phyloP scores from a whole-genome alignment of 2,888 invertebrate genomes.

The Amiota minor region DNA sequence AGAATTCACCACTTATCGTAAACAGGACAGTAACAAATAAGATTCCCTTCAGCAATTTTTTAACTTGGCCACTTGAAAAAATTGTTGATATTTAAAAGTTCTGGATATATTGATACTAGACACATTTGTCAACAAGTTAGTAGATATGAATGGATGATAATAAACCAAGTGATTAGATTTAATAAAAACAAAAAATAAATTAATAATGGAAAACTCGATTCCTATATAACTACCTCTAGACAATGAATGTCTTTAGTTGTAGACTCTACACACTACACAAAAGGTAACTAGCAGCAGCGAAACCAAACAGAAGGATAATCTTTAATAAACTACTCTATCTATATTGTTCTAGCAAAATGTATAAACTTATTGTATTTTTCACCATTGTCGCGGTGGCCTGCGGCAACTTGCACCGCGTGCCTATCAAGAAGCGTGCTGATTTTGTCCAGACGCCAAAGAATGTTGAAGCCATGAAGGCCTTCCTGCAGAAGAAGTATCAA shows the following conservation, averaged over 20 bases:
- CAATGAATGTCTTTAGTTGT: background rate
- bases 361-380: constrained; percentile 53
- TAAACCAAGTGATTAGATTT: background rate
- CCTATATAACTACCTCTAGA: background rate
- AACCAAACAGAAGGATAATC: background rate
- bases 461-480: constrained; percentile 37
- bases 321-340: background rate
- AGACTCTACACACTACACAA: background rate
- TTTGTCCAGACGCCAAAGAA: constrained; percentile 40
- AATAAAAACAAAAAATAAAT: background rate
- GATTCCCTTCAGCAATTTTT: no score
- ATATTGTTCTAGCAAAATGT: constrained; percentile 41
- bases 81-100: no score
- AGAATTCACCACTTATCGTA: no score
- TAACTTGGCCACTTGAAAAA: no score
- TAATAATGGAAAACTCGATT: no score
- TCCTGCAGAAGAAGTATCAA: constrained; percentile 49
- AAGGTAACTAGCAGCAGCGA: background rate
- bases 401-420: constrained; percentile 56
- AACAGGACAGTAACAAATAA: no score
- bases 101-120: no score
- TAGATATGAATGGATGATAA: no score
- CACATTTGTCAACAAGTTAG: no score
- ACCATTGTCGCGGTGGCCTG: constrained; percentile 52
- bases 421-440: constrained; percentile 52